Evolutionary conservation across 2,888 invertebrate genomes (phyloP).

Genomic region (Suillia variegata): DNA sequence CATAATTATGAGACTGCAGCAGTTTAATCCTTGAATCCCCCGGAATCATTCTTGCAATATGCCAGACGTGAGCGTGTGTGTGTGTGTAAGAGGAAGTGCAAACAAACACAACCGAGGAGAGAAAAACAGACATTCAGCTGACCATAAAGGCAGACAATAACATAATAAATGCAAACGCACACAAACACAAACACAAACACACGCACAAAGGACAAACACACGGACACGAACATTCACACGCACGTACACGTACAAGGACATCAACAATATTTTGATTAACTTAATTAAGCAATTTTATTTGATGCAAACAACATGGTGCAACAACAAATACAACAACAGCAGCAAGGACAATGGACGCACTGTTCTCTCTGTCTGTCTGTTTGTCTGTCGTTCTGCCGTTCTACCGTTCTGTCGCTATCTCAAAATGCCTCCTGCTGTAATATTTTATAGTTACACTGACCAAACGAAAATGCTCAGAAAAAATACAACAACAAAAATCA

Average conservation of each 20-base stretch:
- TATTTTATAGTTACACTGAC: not conserved
- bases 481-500: not conserved
- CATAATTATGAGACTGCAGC: conserved; percentile 1
- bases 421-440: not conserved
- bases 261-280: conserved; percentile 48
- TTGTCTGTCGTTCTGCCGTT: too few relatives aligned
- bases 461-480: too few relatives aligned
- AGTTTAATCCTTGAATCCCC: not conserved
- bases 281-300: conserved; percentile 47
- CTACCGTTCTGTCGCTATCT: too few relatives aligned
- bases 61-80: not conserved
- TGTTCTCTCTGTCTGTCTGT: too few relatives aligned
- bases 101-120: not conserved
- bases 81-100: not conserved
- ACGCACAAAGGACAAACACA: conserved; percentile 11
- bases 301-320: conserved; percentile 19
- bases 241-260: not conserved
- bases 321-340: conserved; percentile 9
- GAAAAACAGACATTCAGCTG: not conserved
- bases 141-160: not conserved
- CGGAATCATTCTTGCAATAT: not conserved
- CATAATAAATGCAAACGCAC: too few relatives aligned
- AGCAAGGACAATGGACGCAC: not conserved
- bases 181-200: too few relatives aligned
- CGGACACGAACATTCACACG: conserved; percentile 11